These are phyloP conservation scores for Pseudomugil tenellus DNA, from an alignment of 2,797 vertebrate species.

Conservation along the genomic window DNA sequence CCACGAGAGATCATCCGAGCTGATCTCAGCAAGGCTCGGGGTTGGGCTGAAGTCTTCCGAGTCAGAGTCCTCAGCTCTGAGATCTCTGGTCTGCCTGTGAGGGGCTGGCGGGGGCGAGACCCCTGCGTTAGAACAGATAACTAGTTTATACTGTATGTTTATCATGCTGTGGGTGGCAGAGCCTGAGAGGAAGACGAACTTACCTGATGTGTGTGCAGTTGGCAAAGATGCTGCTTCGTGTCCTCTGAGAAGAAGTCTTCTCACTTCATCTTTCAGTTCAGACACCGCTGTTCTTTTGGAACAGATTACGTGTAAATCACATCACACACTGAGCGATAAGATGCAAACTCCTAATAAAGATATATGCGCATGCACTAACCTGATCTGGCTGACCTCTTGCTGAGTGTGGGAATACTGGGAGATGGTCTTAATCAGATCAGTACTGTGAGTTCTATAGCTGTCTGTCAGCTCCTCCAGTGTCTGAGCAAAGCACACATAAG, in stretches of 20 bases:
- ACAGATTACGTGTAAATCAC: conserved; percentile 14
- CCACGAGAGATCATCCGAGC: conserved; percentile 83
- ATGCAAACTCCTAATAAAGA: background rate
- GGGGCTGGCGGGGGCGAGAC: conserved; percentile 24
- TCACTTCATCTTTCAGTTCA: conserved; percentile 83
- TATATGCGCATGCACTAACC: conserved; percentile 47
- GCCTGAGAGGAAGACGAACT: background rate
- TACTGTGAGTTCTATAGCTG: conserved; percentile 74
- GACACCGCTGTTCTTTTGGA: conserved; percentile 70
- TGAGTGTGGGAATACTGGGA: conserved; percentile 72
- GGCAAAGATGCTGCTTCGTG: conserved; percentile 44
- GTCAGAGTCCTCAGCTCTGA: conserved; percentile 63
- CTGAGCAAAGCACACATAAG: conserved; percentile 65
- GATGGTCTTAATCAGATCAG: conserved; percentile 73
- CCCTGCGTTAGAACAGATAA: conserved; percentile 35
- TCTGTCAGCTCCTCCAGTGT: conserved; percentile 80
- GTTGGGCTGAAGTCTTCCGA: conserved; percentile 82
- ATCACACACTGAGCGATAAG: conserved; percentile 9
- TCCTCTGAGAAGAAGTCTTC: conserved; percentile 68
- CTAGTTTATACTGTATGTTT: background rate
- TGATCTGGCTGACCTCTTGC: conserved; percentile 74
- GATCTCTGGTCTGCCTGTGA: conserved; percentile 21
- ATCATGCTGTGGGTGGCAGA: background rate
- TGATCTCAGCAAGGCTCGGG: conserved; percentile 83
- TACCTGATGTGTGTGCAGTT: conserved; percentile 61